These are phyloP conservation scores for Lordiphosa collinella DNA, from an alignment of 1,140 invertebrate genomes.

Conservation along the genomic window DNA sequence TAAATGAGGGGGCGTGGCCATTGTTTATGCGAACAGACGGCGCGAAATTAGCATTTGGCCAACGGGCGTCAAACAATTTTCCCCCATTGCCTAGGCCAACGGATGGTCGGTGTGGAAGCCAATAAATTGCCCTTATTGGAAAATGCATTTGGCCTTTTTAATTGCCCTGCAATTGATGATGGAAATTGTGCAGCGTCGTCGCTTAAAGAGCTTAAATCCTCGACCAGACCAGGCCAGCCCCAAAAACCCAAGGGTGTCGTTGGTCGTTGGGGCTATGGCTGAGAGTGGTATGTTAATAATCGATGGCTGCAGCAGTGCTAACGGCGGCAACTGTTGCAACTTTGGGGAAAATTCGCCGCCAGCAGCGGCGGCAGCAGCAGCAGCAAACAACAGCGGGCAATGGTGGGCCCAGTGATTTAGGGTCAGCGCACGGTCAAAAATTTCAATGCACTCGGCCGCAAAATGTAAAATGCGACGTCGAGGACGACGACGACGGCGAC, in stretches of 20 bases:
- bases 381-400: conserved; percentile 34
- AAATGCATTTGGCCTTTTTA: conserved; percentile 61
- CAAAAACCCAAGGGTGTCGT: conserved; percentile 35
- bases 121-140: conserved; percentile 59
- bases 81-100: not conserved
- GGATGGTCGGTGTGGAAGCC: not conserved
- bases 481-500: conserved; percentile 4
- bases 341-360: not conserved
- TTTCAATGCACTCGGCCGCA: conserved; percentile 48
- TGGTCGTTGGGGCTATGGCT: conserved; percentile 28
- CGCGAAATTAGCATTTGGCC: conserved; percentile 67
- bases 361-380: too few relatives aligned
- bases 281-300: conserved; percentile 52
- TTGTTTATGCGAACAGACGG: conserved; percentile 57
- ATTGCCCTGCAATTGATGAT: conserved; percentile 61
- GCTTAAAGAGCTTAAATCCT: conserved; percentile 38
- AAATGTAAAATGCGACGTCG: conserved; percentile 36
- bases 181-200: conserved; percentile 8
- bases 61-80: conserved; percentile 51
- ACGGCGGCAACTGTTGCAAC: conserved; percentile 16
- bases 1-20: conserved; percentile 10
- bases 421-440: conserved; percentile 52
- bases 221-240: not conserved
- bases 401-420: conserved; percentile 55
- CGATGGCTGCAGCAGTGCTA: conserved; percentile 50